These are phyloP conservation scores for Montipora foliosa DNA, from an alignment of 64 coral and sea anemone species.

Conservation along the genomic window DNA sequence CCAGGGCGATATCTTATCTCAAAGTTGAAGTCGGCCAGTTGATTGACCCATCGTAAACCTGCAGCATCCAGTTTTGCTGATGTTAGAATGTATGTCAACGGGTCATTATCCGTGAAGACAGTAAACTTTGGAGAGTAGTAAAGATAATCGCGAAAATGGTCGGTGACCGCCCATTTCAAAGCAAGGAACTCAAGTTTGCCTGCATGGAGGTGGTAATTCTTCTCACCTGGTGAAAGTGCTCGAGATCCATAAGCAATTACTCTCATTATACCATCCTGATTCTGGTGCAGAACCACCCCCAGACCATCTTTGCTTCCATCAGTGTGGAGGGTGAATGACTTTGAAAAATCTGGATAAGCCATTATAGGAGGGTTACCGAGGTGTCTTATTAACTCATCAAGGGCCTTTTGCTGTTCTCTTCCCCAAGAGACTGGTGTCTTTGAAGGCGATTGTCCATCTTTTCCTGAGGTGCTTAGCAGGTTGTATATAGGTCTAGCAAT, in stretches of 20 bases:
- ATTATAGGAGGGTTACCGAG: neutral
- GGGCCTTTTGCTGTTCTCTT: neutral
- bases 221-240: neutral
- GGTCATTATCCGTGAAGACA: neutral
- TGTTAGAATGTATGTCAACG: neutral
- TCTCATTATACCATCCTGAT: neutral
- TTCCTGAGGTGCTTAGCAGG: neutral
- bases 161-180: neutral
- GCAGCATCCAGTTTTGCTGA: neutral
- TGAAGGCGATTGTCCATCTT: neutral
- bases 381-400: neutral
- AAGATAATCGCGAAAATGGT: neutral
- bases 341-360: neutral
- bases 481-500: constrained; percentile 47
- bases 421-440: neutral
- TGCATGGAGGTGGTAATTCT: neutral
- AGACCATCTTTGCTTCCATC: neutral
- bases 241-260: neutral
- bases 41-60: neutral
- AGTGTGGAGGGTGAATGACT: neutral
- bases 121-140: neutral
- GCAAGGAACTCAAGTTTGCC: neutral
- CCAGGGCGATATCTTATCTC: neutral
- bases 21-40: neutral
- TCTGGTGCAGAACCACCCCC: neutral